These are phyloP conservation scores for Bungarus multicinctus DNA, from an alignment of 2,113 vertebrate species.

Conservation along the genomic window DNA sequence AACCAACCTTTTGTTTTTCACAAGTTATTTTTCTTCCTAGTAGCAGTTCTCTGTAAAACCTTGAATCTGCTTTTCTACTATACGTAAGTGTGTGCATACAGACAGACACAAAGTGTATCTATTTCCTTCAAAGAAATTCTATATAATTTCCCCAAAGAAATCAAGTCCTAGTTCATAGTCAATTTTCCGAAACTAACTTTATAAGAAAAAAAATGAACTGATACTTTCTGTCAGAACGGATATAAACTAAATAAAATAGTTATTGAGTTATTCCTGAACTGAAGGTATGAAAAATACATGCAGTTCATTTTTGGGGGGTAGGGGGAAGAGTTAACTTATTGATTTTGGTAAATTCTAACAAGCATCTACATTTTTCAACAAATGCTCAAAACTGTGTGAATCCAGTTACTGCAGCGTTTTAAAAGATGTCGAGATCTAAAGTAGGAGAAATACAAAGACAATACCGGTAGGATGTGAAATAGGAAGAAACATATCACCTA, in stretches of 20 bases:
- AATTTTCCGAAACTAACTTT: background rate
- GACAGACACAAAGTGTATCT: background rate
- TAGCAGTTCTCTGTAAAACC: constrained; percentile 15
- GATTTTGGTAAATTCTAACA: background rate
- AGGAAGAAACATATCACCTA: background rate
- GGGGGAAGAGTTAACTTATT: background rate
- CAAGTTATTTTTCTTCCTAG: background rate
- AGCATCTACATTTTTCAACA: background rate
- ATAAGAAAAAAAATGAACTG: background rate
- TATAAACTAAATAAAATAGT: background rate
- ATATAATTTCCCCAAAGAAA: background rate
- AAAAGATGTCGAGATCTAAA: background rate
- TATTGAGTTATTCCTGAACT: background rate
- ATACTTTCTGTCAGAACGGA: background rate
- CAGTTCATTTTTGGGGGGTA: background rate
- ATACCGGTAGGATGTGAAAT: background rate
- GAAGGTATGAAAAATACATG: background rate
- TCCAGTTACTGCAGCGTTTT: background rate
- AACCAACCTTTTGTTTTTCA: constrained; percentile 6
- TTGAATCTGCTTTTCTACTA: background rate
- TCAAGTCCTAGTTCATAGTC: background rate
- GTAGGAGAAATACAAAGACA: background rate
- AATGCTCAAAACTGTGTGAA: background rate
- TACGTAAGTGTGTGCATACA: background rate
- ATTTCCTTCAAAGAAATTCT: background rate